phyloP scores from a whole-genome alignment of 2,888 invertebrate species.

The Ornithoptera alexandrae region DNA sequence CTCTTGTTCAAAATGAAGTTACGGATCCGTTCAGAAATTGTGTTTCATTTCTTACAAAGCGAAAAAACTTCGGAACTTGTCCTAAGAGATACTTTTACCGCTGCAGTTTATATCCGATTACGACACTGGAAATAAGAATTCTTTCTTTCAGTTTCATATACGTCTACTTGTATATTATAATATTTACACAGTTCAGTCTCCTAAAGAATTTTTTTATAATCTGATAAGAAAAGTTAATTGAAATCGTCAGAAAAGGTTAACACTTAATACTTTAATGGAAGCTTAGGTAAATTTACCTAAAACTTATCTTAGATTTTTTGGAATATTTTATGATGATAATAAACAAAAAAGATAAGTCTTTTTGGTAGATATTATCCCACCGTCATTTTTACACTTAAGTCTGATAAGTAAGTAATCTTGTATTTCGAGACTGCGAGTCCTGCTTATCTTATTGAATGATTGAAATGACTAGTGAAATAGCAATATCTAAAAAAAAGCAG shows the following conservation, averaged over 20 bases:
- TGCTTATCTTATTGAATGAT: too few relatives aligned
- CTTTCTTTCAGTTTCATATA: constrained; percentile 40
- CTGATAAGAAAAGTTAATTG: too few relatives aligned
- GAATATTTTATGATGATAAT: background rate
- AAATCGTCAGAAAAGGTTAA: too few relatives aligned
- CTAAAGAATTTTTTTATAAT: too few relatives aligned
- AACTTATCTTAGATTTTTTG: background rate
- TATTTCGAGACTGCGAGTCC: too few relatives aligned
- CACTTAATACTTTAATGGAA: background rate
- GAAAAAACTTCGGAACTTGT: constrained; percentile 57
- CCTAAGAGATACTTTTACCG: constrained; percentile 26
- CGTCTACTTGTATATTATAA: constrained; percentile 18
- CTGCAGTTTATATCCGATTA: constrained; percentile 39
- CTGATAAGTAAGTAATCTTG: too few relatives aligned
- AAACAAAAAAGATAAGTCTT: too few relatives aligned
- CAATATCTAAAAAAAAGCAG: too few relatives aligned
- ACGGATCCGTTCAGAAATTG: constrained; percentile 67
- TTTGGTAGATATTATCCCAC: too few relatives aligned
- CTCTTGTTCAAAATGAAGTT: constrained; percentile 71
- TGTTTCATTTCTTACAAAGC: constrained; percentile 64
- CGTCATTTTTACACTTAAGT: too few relatives aligned
- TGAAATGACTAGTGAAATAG: too few relatives aligned
- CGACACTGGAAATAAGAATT: constrained; percentile 39
- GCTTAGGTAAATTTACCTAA: background rate
- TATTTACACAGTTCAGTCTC: too few relatives aligned